Evolutionary conservation across 2,113 vertebrate genomes (phyloP).

Genomic region (Pangasianodon gigas): DNA sequence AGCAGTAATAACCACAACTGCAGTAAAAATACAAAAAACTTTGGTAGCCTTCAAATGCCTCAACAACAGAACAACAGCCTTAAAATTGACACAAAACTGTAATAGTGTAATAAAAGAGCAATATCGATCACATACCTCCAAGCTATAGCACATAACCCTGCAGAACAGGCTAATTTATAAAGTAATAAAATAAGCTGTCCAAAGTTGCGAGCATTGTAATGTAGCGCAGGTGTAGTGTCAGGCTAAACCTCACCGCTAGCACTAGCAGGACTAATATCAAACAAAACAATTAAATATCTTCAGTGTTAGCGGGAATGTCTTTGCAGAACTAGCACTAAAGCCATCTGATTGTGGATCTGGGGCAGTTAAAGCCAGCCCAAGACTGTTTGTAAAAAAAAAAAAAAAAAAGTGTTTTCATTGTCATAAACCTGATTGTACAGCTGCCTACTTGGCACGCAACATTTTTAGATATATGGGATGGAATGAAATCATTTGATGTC

Average conservation of each 20-base stretch:
- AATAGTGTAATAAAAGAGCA: constrained; percentile 25
- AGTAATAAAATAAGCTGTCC: constrained; percentile 17
- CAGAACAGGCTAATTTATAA: constrained; percentile 24
- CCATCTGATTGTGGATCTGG: background rate
- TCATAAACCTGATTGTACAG: background rate
- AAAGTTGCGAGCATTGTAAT: constrained; percentile 2
- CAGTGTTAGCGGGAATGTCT: background rate
- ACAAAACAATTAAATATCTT: background rate
- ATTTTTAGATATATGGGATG: background rate
- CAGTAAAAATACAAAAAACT: background rate
- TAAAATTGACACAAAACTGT: constrained; percentile 15
- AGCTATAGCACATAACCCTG: constrained; percentile 16
- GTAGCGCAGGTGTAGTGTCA: background rate
- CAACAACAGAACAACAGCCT: background rate
- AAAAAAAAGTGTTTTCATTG: background rate
- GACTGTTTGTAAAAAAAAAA: background rate
- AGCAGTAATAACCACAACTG: background rate
- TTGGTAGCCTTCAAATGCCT: constrained; percentile 5
- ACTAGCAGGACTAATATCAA: background rate
- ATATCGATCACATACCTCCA: constrained; percentile 21
- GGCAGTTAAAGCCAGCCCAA: background rate
- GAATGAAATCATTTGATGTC: background rate
- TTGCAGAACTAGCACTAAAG: background rate
- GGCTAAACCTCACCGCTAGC: background rate
- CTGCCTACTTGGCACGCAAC: background rate